Conservation (phyloP, 2,888 invertebrate genomes). For the Galeruca laticollis region DNA sequence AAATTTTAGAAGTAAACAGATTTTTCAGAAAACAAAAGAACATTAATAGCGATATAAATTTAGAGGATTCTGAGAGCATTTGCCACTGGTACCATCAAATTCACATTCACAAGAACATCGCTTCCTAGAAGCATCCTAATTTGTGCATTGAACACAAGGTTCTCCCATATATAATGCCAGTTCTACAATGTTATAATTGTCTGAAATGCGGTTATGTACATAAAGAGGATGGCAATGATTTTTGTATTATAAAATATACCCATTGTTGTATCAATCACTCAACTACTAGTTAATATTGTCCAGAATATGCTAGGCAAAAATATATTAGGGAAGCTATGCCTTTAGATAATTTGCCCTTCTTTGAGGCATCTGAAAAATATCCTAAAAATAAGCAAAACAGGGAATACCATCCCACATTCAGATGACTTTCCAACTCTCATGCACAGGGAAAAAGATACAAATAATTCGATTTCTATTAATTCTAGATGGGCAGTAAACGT, state of each 20-base stretch:
- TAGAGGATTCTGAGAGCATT: not conserved
- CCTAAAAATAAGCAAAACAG: slow-evolving; percentile 14
- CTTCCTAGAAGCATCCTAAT: not conserved
- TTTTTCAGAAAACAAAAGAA: not conserved
- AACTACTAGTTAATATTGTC: slow-evolving; percentile 6
- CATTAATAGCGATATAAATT: no score
- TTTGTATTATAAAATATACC: slow-evolving; percentile 14
- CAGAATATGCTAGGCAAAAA: slow-evolving; percentile 18
- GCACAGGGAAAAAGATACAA: no score
- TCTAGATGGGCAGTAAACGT: no score
- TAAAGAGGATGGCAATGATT: not conserved
- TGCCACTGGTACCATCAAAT: slow-evolving; percentile 12
- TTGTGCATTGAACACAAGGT: slow-evolving; percentile 18
- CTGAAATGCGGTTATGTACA: not conserved
- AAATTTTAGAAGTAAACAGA: slow-evolving; percentile 14
- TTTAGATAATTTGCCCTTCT: slow-evolving; percentile 16
- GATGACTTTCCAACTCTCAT: not conserved
- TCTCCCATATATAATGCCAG: slow-evolving; percentile 25
- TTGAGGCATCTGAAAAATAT: no score
- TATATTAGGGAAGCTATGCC: slow-evolving; percentile 17
- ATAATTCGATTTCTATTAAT: no score
- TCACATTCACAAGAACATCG: slow-evolving; percentile 21
- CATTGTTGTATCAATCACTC: slow-evolving; percentile 13
- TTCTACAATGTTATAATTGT: slow-evolving; percentile 22
- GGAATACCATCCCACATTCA: not conserved